Base-by-base conservation (phyloP, 2,888 invertebrate species). In the Empis stercorea region DNA sequence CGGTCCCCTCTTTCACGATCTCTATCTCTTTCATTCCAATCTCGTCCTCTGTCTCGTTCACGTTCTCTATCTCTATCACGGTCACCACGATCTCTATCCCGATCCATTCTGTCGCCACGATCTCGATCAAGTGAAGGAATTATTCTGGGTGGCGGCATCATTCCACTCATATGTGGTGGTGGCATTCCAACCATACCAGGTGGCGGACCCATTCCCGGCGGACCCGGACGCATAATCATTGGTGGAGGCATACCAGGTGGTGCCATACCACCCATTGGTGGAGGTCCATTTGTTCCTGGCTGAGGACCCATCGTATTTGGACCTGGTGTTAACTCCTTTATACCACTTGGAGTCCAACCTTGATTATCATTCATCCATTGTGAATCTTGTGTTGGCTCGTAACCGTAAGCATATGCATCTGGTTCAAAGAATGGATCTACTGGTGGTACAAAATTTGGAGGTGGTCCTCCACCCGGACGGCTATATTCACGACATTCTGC, bases 401-500 rank as follows among this genome's bases (percentile, higher is more conserved):
- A 82, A 15, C 80, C 77, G 48, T 76, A 75, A 48, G 66, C 67
- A 15, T 63, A 70, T 2, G 62, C 60, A 49, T 70, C 70, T 1
- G 63, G 59, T 43, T 68, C 70, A 47, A 65, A 68, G 53, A 71
- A 73, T 14, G 68, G 65, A 44, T 73, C 71, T 15, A 66, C 66
- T 15, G 61, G 61, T 45, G 68, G 68, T 57, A 73, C 56, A 59
- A 74, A 61, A 65, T 73, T 60, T 52, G 68, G 59, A 54, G 61
- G 65, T 27, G 52, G 49, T 1, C 52, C 48, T 10, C 76, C 74
- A 49, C 79, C 79, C 0, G 66, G 60, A 10, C 82, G 71, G 39
- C 85, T 86, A 66, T 89, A 91, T 66, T 89, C 89, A 50, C 89
- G 75, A 48, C 89, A 78, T 65, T 92, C 91, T 2, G 88, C 89